These are phyloP conservation scores for Andrena camellia DNA, from an alignment of 2,888 invertebrate genomes.

Conservation along the genomic window DNA sequence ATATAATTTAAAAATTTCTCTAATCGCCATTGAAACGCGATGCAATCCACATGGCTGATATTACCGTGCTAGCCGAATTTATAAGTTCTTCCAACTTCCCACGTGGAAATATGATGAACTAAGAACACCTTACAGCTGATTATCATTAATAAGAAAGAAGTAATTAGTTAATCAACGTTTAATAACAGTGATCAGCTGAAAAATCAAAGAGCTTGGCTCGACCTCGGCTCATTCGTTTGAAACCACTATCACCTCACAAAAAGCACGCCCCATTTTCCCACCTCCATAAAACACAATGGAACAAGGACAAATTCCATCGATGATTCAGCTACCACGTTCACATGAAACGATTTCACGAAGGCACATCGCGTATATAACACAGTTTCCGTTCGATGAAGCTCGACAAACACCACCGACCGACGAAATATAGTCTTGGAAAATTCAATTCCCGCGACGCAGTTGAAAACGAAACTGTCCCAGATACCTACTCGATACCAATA, in stretches of 20 bases:
- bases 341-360: background rate
- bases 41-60: background rate
- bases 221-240: background rate
- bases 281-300: background rate
- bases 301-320: background rate
- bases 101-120: background rate
- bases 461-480: slow-evolving; percentile 15
- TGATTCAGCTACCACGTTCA: background rate
- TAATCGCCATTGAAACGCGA: slow-evolving; percentile 15
- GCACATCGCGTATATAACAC: background rate
- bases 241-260: background rate
- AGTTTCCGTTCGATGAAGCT: slow-evolving; percentile 2
- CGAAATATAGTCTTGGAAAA: slow-evolving; percentile 17
- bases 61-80: background rate
- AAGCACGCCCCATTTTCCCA: background rate
- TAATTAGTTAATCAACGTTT: background rate
- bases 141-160: background rate
- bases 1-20: slow-evolving; percentile 4
- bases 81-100: background rate
- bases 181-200: background rate
- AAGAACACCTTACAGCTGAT: background rate
- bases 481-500: background rate
- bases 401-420: background rate
- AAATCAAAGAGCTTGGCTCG: too few species aligned
- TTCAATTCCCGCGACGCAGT: slow-evolving; percentile 28